A percentile compares a stretch with the other conserved stretches of the same genome.
phyloP scores from a whole-genome alignment of 2,888 invertebrate genomes.

The Allacma fusca region DNA sequence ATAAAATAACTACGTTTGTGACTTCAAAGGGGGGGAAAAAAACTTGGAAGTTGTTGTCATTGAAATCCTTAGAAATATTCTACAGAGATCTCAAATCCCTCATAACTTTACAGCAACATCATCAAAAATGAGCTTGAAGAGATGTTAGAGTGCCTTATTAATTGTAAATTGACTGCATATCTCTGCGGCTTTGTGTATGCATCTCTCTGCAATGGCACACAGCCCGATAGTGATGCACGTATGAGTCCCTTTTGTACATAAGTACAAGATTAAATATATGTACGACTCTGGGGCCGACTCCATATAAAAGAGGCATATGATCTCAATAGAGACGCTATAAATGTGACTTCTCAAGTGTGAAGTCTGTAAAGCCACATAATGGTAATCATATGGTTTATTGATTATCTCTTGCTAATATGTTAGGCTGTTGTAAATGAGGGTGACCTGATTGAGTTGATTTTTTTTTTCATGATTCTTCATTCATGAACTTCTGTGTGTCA shows the following conservation, averaged over 20 bases:
- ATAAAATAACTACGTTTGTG: conserved; percentile 9
- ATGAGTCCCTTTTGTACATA: no score
- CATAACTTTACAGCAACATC: background rate
- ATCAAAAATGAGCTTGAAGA: background rate
- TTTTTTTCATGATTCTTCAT: background rate
- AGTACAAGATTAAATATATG: no score
- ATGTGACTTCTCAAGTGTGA: background rate
- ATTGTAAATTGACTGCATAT: background rate
- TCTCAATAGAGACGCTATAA: background rate
- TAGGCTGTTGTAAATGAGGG: background rate
- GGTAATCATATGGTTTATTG: conserved; percentile 6
- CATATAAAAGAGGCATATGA: no score
- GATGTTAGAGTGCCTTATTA: no score
- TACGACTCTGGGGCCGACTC: no score
- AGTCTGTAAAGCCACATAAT: background rate
- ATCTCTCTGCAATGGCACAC: no score
- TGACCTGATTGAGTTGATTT: conserved; percentile 11
- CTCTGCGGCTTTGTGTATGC: no score
- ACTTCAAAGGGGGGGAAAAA: background rate
- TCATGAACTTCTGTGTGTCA: background rate
- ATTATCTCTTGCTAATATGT: background rate
- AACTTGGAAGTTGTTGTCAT: conserved; percentile 32
- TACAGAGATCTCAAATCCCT: background rate
- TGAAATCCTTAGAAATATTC: conserved; percentile 11
- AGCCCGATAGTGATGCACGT: no score